Base-by-base conservation (phyloP, 2,797 vertebrate genomes). In the Numenius phaeopus region DNA sequence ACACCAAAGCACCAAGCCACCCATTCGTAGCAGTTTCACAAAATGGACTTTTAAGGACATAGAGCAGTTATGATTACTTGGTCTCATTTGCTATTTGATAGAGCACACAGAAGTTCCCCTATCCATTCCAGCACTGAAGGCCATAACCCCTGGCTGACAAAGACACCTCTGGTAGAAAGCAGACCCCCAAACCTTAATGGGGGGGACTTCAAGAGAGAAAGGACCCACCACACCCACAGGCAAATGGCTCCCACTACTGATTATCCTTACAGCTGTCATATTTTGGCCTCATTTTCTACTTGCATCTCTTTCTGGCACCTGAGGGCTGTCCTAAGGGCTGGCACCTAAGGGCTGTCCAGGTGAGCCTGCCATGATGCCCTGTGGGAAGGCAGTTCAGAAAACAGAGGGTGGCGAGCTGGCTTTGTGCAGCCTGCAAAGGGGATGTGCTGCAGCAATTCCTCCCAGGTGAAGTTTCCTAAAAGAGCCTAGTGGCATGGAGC, bases 21-120 rank as follows among this genome's bases (percentile, higher is more conserved):
- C 47, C 27, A 1, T 21, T 73, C 0, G 0, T 1, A 52, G 52
- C 32, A 12, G 26, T 19, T 77, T 37, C 54, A 14, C 5, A 3
- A 3, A 49, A 40, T 16, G 13, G 39, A 49, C 64, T 87, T 84
- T 54, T 70, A 69, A 77, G 69, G 58, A 47, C 29, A 23, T 16
- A 44, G 52, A 70, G 26, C 22, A 57, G 13, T 32, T 62, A 29
- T 8, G 16, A 49, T 17, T 64, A 24, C 40, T 79, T 14, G 20
- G 44, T 22, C 52, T 71, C 26, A 20, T 39, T 30, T 80, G 15
- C n/a, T 50, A 0, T 52, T 52, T 39, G 30, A 64, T 47, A n/a
- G 12, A 39, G 37, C 29, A 16, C 24, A 14, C 7, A 39, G 46
- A 40, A 47, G 24, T 72, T 27, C 23, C 15, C n/a, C 52, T 22